A percentile compares a stretch with the other conserved stretches of the same genome.
phyloP scores from a whole-genome alignment of 2,888 invertebrate species.

The Euphydryas editha region DNA sequence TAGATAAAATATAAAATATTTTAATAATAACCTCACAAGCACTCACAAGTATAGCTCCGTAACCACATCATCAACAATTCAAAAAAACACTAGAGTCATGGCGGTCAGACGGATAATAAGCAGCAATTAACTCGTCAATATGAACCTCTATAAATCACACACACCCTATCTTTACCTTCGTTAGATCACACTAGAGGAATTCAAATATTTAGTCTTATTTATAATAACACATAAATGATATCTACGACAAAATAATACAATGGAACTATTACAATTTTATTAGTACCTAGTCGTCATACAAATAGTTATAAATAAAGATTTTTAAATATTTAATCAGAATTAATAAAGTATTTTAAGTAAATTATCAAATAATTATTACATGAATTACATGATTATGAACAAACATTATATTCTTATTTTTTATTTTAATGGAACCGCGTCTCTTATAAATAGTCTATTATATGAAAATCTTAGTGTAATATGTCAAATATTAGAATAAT shows the following conservation, averaged over 20 bases:
- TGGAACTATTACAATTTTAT: neutral
- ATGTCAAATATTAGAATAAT: too few relatives aligned
- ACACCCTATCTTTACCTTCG: constrained; percentile 28
- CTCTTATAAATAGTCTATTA: too few relatives aligned
- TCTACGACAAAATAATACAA: neutral
- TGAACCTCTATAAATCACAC: constrained; percentile 61
- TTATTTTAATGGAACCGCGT: too few relatives aligned
- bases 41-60: constrained; percentile 9
- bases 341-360: too few relatives aligned
- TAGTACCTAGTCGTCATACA: too few relatives aligned
- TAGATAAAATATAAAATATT: neutral
- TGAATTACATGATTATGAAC: too few relatives aligned
- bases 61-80: constrained; percentile 2
- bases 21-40: constrained; percentile 7
- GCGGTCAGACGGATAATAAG: constrained; percentile 47
- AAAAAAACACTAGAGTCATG: constrained; percentile 19
- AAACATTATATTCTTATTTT: too few relatives aligned
- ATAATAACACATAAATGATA: neutral
- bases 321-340: too few relatives aligned
- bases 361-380: too few relatives aligned
- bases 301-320: too few relatives aligned
- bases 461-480: neutral
- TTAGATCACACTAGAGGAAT: constrained; percentile 35
- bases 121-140: constrained; percentile 60
- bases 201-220: constrained; percentile 22